Percentiles rank a stretch among this genome's conserved stretches.
phyloP scores from a whole-genome alignment of 2,888 invertebrate genomes.

The Myopa testacea region DNA sequence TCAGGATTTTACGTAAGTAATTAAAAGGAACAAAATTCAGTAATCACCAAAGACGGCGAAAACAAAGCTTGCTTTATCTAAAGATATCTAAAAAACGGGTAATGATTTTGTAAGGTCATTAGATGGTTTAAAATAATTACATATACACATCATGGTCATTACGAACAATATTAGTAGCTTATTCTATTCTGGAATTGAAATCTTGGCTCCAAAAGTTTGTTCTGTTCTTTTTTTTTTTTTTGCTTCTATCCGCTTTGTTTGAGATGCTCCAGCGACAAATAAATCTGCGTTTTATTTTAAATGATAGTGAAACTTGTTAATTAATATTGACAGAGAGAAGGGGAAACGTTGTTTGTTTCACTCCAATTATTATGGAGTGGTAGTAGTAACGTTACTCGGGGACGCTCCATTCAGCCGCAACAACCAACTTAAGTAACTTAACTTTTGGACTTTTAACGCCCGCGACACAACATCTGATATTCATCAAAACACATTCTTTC shows the following conservation, averaged over 20 bases:
- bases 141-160: no score
- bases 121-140: no score
- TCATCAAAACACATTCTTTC: no score
- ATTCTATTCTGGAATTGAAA: no score
- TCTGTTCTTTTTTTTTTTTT: background rate
- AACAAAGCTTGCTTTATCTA: background rate
- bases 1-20: constrained; percentile 59
- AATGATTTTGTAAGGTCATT: constrained; percentile 16
- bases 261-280: background rate
- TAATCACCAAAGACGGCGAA: background rate
- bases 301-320: background rate
- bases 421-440: no score
- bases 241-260: background rate
- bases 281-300: background rate
- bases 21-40: background rate
- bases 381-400: no score
- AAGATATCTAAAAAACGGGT: background rate
- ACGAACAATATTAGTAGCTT: no score
- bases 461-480: no score
- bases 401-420: no score
- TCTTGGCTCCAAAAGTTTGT: background rate
- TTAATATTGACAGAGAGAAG: background rate
- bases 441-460: no score
- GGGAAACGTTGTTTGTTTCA: no score
- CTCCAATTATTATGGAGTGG: no score